Evolutionary conservation across 2,888 invertebrate species (phyloP), one percentile per base, ranked within the genome.

Genomic region (Blera fallax): DNA sequence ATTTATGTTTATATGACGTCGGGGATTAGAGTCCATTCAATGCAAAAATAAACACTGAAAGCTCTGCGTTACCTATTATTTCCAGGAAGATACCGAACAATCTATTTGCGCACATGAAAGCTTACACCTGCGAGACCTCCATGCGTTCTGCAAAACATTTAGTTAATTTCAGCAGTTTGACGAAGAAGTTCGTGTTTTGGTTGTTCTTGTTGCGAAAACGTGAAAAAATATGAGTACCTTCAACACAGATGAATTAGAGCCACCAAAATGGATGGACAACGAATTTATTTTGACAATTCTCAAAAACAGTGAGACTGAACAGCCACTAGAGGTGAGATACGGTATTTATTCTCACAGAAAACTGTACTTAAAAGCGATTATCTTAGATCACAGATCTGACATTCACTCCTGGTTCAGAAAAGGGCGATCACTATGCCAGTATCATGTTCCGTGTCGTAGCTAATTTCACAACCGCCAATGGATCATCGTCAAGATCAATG

Each of bases 241-340:
- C 54, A 87, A 87, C 67, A 81, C 58, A 1, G 89, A 90, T 54
- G 89, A 89, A 70, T 27, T 89, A 7, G 84, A 69, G n/a, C 78
- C 88, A 0, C 88, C 89, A 10, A 79, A 85, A 3, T 89, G 90
- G 90, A 40, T 90, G 1, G 80, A 87, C 37, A 6, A 7, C 0
- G 65, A 87, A 7, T 89, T 88, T 27, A 87, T 90, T 10, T 40
- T 40, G 21, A 79, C 40, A 11, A 62, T 77, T 16, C 52, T 78
- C 4, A 69, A 48, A 32, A 40, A 62, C n/a, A 54, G 67, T 40
- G 37, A 78, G n/a, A 48, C 48, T 2, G 67, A 60, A 24, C 14
- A 62, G 6, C 14, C n/a, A 7, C 24, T 70, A 2, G 4, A 43
- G 43, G 69, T 69, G 10, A 52, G 48, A 21, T 0, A 24, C 10